phyloP scores from a whole-genome alignment of 2,888 invertebrate species.

The Epistrophe grossulariae region DNA sequence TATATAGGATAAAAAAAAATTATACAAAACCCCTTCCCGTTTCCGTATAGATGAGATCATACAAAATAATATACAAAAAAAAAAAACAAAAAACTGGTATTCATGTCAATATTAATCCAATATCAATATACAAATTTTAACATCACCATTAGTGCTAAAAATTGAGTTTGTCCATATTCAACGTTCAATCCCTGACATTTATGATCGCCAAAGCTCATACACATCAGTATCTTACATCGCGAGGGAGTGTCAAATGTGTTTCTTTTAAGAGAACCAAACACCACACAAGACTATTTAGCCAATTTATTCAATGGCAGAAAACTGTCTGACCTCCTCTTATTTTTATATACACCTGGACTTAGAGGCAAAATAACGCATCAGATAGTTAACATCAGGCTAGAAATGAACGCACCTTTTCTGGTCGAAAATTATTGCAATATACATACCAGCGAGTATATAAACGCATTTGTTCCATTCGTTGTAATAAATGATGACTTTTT shows the following conservation, averaged over 20 bases:
- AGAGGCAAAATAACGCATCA: background rate
- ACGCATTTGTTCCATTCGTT: constrained; percentile 59
- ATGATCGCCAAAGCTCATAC: constrained; percentile 29
- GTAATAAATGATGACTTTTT: constrained; percentile 79
- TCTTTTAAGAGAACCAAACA: constrained; percentile 2
- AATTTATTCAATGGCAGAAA: constrained; percentile 57
- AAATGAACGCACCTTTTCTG: constrained; percentile 66
- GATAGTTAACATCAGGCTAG: constrained; percentile 6
- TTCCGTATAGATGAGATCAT: too few relatives aligned
- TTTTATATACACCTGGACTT: constrained; percentile 24
- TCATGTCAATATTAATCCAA: background rate
- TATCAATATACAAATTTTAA: constrained; percentile 10
- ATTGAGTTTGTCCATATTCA: constrained; percentile 48
- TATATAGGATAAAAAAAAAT: too few relatives aligned
- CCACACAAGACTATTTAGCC: constrained; percentile 33
- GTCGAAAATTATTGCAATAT: constrained; percentile 55
- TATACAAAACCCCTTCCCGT: too few relatives aligned
- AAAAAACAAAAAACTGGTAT: background rate
- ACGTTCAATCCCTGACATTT: constrained; percentile 55
- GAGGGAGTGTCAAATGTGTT: constrained; percentile 61
- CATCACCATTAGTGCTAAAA: constrained; percentile 37
- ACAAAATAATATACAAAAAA: background rate
- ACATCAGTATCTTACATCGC: constrained; percentile 28
- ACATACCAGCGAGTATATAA: background rate
- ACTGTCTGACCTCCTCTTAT: constrained; percentile 54